Percentiles rank a stretch among this genome's conserved stretches.
Conservation (phyloP, 35 echinoderm and acorn worm genomes). For the Heliocidaris tuberculata region DNA sequence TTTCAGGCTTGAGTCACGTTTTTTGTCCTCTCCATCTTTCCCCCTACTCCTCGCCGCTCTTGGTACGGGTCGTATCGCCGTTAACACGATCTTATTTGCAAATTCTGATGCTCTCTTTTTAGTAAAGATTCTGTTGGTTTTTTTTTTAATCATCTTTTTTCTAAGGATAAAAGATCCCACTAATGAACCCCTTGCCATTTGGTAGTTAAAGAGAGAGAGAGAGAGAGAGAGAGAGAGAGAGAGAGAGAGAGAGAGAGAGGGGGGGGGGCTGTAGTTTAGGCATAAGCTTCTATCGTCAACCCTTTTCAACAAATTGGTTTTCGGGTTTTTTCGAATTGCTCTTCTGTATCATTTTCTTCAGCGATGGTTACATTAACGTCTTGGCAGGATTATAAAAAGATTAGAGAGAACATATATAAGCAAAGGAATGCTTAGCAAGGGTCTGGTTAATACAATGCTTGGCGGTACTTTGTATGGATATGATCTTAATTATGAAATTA, state of each 20-base stretch:
- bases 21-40: background rate
- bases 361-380: background rate
- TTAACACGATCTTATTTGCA: background rate
- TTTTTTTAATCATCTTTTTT: background rate
- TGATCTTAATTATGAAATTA: background rate
- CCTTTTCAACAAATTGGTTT: slow-evolving; percentile 12
- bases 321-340: background rate
- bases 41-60: background rate
- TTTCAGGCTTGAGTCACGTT: background rate
- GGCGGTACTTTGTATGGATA: background rate
- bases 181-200: slow-evolving; percentile 9
- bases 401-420: background rate
- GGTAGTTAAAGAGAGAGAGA: background rate
- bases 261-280: background rate
- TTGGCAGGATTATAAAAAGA: background rate
- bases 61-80: background rate
- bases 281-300: background rate
- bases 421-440: background rate
- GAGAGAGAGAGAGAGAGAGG: background rate
- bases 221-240: background rate
- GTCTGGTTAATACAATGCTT: background rate
- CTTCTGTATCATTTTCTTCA: background rate
- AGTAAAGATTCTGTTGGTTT: background rate
- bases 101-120: background rate
- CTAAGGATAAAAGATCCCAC: background rate